phyloP scores from a whole-genome alignment of 1,140 invertebrate species.

The Lerema accius region DNA sequence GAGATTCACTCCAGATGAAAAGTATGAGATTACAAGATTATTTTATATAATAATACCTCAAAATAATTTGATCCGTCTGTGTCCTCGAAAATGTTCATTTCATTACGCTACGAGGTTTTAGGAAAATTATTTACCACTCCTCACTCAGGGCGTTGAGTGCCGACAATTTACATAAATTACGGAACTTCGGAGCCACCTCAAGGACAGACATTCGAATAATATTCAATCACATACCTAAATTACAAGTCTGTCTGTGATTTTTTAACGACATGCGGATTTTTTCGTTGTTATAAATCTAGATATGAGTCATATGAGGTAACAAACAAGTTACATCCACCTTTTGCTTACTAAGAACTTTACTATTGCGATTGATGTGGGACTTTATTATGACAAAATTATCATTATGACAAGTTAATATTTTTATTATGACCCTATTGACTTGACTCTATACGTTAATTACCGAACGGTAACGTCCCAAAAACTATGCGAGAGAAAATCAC shows the following conservation, averaged over 20 bases:
- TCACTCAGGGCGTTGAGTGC: constrained; percentile 43
- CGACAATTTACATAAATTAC: constrained; percentile 73
- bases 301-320: too few species aligned
- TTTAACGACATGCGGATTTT: background rate
- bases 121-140: constrained; percentile 67
- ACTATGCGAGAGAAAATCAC: too few species aligned
- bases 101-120: constrained; percentile 59
- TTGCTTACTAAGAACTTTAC: too few species aligned
- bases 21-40: background rate
- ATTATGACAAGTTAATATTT: too few species aligned
- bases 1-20: background rate
- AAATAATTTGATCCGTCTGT: constrained; percentile 27
- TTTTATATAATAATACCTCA: background rate
- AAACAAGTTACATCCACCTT: too few species aligned
- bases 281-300: too few species aligned
- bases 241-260: background rate
- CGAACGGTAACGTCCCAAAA: too few species aligned
- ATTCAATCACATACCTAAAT: constrained; percentile 2
- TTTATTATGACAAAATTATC: too few species aligned
- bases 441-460: too few species aligned
- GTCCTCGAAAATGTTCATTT: constrained; percentile 35
- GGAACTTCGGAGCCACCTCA: constrained; percentile 49
- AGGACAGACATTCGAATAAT: constrained; percentile 54
- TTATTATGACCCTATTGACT: too few species aligned
- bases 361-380: too few species aligned